These are phyloP conservation scores for Athalia circularis DNA, from an alignment of 2,888 invertebrate species.

Conservation along the genomic window DNA sequence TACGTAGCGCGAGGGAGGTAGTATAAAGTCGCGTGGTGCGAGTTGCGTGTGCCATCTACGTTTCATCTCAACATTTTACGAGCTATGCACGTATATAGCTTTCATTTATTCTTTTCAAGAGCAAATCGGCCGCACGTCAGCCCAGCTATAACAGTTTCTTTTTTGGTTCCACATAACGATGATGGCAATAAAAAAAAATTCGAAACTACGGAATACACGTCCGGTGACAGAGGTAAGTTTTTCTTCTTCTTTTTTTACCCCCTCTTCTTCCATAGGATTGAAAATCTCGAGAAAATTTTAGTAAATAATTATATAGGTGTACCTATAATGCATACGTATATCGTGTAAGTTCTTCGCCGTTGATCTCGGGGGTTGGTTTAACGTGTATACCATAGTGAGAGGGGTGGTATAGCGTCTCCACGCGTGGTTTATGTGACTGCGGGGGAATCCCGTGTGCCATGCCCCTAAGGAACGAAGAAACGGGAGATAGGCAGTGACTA, in stretches of 20 bases:
- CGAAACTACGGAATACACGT: too few relatives aligned
- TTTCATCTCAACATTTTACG: constrained; percentile 38
- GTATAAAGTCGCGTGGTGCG: background rate
- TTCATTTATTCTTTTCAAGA: background rate
- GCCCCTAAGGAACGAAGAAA: constrained; percentile 54
- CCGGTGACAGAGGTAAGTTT: too few relatives aligned
- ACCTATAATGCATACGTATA: too few relatives aligned
- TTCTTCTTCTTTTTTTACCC: too few relatives aligned
- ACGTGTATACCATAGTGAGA: background rate
- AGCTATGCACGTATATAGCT: background rate
- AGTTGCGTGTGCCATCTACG: constrained; percentile 13
- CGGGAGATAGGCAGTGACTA: constrained; percentile 63
- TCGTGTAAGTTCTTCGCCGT: too few relatives aligned
- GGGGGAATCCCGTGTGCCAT: constrained; percentile 42
- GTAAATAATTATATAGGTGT: too few relatives aligned
- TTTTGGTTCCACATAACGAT: too few relatives aligned
- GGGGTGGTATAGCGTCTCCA: constrained; percentile 38
- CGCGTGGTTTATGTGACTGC: constrained; percentile 58
- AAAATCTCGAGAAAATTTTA: too few relatives aligned
- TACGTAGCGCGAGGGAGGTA: constrained; percentile 34
- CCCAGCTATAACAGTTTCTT: too few relatives aligned
- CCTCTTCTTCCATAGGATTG: too few relatives aligned
- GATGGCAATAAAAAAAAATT: background rate
- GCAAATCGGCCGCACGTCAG: background rate
- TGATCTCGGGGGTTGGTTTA: background rate